phyloP scores from a whole-genome alignment of 2,888 invertebrate genomes.

The Eupithecia abbreviata region DNA sequence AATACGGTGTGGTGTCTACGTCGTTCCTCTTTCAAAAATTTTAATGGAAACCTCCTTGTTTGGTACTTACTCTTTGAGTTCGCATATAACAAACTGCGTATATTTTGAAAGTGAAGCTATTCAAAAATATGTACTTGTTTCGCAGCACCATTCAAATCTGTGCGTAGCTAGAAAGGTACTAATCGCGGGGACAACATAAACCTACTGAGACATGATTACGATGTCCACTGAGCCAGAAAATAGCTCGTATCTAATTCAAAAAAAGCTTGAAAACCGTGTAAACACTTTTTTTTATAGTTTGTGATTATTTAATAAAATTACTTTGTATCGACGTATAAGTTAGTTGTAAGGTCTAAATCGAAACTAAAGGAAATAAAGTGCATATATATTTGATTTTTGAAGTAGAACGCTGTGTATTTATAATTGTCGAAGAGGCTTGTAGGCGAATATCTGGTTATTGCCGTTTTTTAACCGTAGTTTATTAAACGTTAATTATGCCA shows the following conservation, averaged over 20 bases:
- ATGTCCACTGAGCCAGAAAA: slow-evolving; percentile 37
- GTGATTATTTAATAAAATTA: not conserved
- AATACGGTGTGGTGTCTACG: not conserved
- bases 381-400: too few relatives aligned
- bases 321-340: not conserved
- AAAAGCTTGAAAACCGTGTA: slow-evolving; percentile 32
- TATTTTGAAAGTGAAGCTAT: not conserved
- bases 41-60: not conserved
- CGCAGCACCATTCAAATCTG: not conserved
- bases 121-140: not conserved
- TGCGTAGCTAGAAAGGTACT: not conserved
- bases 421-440: not conserved
- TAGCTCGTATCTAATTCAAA: slow-evolving; percentile 31
- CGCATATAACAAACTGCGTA: not conserved
- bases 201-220: slow-evolving; percentile 24
- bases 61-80: not conserved
- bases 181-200: slow-evolving; percentile 14
- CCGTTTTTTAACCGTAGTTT: not conserved
- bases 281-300: not conserved
- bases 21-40: not conserved
- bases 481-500: not conserved
- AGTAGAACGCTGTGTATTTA: not conserved
- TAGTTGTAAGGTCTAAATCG: too few relatives aligned
- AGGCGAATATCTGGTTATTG: not conserved
- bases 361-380: too few relatives aligned